Base-by-base conservation (phyloP, 2,797 vertebrate genomes). In the Streptopelia turtur region DNA sequence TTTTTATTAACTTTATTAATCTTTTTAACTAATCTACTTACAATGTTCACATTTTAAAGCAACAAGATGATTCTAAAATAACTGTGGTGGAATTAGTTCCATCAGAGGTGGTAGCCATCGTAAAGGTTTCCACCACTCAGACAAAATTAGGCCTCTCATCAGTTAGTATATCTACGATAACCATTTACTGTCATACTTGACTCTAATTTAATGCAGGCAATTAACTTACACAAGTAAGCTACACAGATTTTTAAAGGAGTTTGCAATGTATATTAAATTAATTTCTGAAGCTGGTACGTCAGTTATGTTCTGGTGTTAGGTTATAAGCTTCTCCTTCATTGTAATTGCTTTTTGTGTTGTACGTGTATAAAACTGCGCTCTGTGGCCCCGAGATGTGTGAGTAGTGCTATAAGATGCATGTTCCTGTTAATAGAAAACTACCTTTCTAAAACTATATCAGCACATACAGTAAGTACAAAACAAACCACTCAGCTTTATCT, bases 1-100 rank as follows among this genome's bases (percentile, higher is more conserved):
- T 65, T 79, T 85, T 76, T 74, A 88, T 57, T 66, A 75, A 39
- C 10, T 83, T 88, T 86, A 92, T 91, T 90, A 85, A 65, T 96
- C 15, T 66, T 96, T 79, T 85, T 64, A 79, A 90, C 9, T 89
- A 30, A 64, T 68, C 66, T 59, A 7, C 83, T 72, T 91, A 3
- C 10, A 33, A 24, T 35, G 57, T 63, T 83, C 53, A 82, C 25
- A 25, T 81, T 78, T 71, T 64, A 93, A 87, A 83, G 50, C 23
- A 87, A 20, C 64, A 78, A 49, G 87, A 64, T 70, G 27, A 35
- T 77, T 68, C 65, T 27, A 25, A 75, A 61, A 57, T 55, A 33
- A 20, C 10, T 39, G 14, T n/a, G 31, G 24, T 12, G 11, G 75
- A 60, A 43, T 66, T 52, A 81, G 7, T 76, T 84, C 12, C 30